Percentiles rank a stretch among this genome's conserved stretches.
These are phyloP conservation scores for Columbina picui DNA, from an alignment of 2,113 vertebrate species.

Conservation along the genomic window DNA sequence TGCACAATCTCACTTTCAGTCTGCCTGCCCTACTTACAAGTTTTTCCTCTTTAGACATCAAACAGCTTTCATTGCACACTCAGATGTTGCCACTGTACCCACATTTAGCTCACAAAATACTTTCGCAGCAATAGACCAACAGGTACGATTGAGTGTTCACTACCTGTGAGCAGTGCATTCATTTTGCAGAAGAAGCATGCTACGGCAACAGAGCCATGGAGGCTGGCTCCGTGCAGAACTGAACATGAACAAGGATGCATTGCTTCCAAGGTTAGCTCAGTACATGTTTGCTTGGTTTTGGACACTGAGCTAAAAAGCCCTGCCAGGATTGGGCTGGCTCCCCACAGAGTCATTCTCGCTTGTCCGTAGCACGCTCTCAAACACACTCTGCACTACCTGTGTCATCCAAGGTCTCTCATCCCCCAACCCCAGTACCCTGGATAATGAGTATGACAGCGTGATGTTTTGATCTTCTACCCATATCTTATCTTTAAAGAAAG, in stretches of 20 bases:
- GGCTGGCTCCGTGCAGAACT: background rate
- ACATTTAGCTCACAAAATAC: fast-evolving
- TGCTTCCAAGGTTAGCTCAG: background rate
- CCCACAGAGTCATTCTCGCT: background rate
- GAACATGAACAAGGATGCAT: background rate
- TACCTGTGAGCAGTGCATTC: background rate
- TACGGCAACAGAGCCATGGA: background rate
- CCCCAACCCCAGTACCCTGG: background rate
- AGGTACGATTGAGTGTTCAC: background rate
- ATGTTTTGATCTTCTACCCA: background rate
- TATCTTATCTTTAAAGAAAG: background rate
- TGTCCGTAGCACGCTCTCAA: background rate
- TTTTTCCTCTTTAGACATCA: background rate
- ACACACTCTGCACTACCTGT: background rate
- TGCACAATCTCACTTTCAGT: background rate
- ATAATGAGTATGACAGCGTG: background rate
- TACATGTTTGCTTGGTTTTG: conserved; percentile 10
- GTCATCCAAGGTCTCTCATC: background rate
- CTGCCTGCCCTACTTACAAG: background rate
- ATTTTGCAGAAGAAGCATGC: background rate
- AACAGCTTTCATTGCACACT: background rate
- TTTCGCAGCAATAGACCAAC: background rate
- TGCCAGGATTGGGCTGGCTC: background rate
- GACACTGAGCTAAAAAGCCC: background rate
- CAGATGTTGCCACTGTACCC: background rate